Evolutionary conservation across 2,888 invertebrate genomes (phyloP).

Genomic region (Cosmia pyralina): DNA sequence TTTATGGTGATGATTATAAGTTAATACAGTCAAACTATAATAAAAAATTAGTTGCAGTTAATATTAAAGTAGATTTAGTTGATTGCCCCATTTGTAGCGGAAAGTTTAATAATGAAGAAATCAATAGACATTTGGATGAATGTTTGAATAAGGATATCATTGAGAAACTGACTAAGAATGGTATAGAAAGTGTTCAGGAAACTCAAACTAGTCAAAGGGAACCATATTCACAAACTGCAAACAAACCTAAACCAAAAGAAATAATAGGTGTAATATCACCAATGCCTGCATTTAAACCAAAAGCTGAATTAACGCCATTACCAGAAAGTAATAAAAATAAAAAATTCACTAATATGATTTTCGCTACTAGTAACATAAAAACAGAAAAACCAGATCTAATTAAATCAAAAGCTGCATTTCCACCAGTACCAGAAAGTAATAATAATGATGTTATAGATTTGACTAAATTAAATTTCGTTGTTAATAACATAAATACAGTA

Average conservation of each 20-base stretch:
- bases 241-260: conserved; percentile 9
- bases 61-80: conserved; percentile 68
- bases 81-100: conserved; percentile 88
- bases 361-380: neutral
- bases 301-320: neutral
- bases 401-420: neutral
- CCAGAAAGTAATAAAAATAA: conserved; percentile 11
- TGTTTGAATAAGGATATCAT: conserved; percentile 84
- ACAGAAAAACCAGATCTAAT: neutral
- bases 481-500: neutral
- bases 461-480: conserved; percentile 16
- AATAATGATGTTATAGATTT: conserved; percentile 20
- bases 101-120: conserved; percentile 74
- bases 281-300: conserved; percentile 24
- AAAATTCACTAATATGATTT: conserved; percentile 23
- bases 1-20: conserved; percentile 83
- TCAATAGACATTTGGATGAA: conserved; percentile 86
- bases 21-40: conserved; percentile 70
- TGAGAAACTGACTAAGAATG: conserved; percentile 70
- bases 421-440: neutral
- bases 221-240: conserved; percentile 14
- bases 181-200: conserved; percentile 16
- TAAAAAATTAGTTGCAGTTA: conserved; percentile 73
- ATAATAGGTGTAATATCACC: conserved; percentile 7
- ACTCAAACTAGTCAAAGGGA: conserved; percentile 13